A percentile compares a stretch with the other conserved stretches of the same genome.
Evolutionary conservation across 1,140 invertebrate species (phyloP).

Genomic region (Diorhabda elongata): DNA sequence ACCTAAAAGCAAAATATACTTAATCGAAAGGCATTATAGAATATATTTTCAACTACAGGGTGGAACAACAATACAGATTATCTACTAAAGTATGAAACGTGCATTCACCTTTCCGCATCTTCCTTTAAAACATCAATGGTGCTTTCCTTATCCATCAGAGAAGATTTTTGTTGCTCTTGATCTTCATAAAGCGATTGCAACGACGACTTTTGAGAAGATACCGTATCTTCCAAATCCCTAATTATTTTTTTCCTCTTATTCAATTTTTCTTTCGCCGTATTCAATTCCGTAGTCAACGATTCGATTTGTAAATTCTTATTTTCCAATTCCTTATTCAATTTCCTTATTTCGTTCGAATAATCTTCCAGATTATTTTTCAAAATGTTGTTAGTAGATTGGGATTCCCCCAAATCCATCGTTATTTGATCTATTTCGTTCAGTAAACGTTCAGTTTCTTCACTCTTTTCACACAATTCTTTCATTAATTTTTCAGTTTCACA

Average conservation of each 20-base stretch:
- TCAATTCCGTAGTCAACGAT: constrained; percentile 35
- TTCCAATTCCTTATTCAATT: constrained; percentile 52
- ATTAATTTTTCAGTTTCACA: constrained; percentile 47
- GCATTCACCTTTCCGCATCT: constrained; percentile 30
- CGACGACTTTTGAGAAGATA: constrained; percentile 49
- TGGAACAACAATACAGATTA: neutral
- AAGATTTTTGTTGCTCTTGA: constrained; percentile 26
- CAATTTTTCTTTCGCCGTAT: constrained; percentile 41
- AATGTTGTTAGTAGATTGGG: constrained; percentile 32
- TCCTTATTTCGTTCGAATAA: constrained; percentile 26
- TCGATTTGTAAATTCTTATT: constrained; percentile 41
- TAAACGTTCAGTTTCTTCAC: constrained; percentile 42
- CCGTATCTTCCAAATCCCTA: constrained; percentile 37
- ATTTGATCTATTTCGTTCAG: constrained; percentile 44
- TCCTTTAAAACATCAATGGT: constrained; percentile 52
- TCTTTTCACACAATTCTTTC: constrained; percentile 45
- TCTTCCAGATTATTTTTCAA: constrained; percentile 30
- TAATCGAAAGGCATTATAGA: too few species aligned
- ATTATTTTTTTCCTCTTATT: constrained; percentile 27
- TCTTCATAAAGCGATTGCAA: constrained; percentile 34
- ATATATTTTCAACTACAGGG: too few species aligned
- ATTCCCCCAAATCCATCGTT: constrained; percentile 30
- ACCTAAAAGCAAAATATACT: constrained; percentile 39
- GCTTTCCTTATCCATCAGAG: constrained; percentile 48
- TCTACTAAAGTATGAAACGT: too few species aligned